Evolutionary conservation across 2,113 vertebrate genomes (phyloP), one percentile per base, ranked within the genome.

Genomic region (Seriola dumerili): DNA sequence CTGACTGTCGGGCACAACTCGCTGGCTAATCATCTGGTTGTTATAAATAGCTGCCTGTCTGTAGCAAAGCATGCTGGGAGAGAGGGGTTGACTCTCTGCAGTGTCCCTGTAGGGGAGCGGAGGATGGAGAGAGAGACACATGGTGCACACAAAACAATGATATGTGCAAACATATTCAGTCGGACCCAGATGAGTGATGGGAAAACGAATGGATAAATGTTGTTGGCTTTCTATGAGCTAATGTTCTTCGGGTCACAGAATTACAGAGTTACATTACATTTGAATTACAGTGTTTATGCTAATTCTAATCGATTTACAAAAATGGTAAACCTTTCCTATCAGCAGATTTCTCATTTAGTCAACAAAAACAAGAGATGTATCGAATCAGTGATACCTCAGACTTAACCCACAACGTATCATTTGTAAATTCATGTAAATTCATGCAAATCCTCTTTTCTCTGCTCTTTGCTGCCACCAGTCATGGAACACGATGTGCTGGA

Each of bases 401-500:
- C 32, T 17, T 46, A 63, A 72, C 57, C 21, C 36, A 50, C 25
- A 46, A 11, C 62, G 36, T 76, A 65, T 79, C 38, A 23, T 65
- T 65, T 85, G 34, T 63, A 83, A 88, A 87, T 85, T 7, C 19
- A 85, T 89, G 76, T 9, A 76, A 89, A 83, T 84, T 72, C 48
- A 86, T 86, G 69, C 79, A 80, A 79, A 90, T 84, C 63, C 64
- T 67, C 48, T 69, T 32, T 70, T 61, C 14, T 80, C 19, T 79
- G 23, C 69, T 67, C 85, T 68, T 70, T 58, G 19, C 29, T 88
- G 21, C 77, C 84, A 75, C 36, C 93, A 99, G 98, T 95, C 98
- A 99, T 0, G 98, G 98, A 78, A 99, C 98, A 4, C 95, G 98
- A 54, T 99, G 98, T 91, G 98, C 98, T 0, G 98, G 98, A 73